A percentile compares a stretch with the other conserved stretches of the same genome.
These are phyloP conservation scores for Poecilia velifera DNA, from an alignment of 2,797 vertebrate genomes.

Conservation along the genomic window DNA sequence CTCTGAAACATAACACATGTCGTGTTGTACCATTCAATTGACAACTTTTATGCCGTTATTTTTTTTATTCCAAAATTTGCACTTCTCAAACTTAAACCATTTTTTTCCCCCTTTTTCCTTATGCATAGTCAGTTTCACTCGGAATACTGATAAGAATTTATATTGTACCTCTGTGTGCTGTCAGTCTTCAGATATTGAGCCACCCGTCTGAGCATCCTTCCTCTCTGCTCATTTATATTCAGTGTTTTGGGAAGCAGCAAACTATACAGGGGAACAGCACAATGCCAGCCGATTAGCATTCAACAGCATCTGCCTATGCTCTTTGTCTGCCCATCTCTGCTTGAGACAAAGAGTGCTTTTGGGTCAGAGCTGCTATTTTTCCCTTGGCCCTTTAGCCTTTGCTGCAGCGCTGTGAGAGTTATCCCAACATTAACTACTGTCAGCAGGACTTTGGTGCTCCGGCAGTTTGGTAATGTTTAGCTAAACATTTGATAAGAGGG, in stretches of 20 bases:
- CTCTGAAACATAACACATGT: not conserved
- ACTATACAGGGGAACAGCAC: conserved; percentile 67
- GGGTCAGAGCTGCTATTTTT: conserved; percentile 51
- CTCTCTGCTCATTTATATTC: conserved; percentile 74
- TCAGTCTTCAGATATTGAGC: conserved; percentile 55
- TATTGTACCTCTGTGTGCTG: conserved; percentile 48
- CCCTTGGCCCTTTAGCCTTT: conserved; percentile 44
- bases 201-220: conserved; percentile 60
- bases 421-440: conserved; percentile 30
- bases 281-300: conserved; percentile 74
- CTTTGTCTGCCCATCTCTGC: conserved; percentile 74
- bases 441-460: conserved; percentile 54
- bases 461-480: conserved; percentile 43
- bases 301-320: conserved; percentile 59
- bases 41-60: conserved; percentile 10
- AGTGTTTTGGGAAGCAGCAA: conserved; percentile 58
- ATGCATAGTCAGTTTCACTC: conserved; percentile 43
- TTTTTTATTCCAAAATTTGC: not conserved
- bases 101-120: conserved; percentile 25
- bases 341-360: conserved; percentile 66
- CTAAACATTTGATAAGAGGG: conserved; percentile 65
- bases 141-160: conserved; percentile 58
- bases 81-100: conserved; percentile 11
- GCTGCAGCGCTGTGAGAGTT: conserved; percentile 23
- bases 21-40: not conserved